A percentile compares a stretch with the other conserved stretches of the same genome.
Conservation (phyloP, 2,888 invertebrate species). For the Aporophyla lueneburgensis region DNA sequence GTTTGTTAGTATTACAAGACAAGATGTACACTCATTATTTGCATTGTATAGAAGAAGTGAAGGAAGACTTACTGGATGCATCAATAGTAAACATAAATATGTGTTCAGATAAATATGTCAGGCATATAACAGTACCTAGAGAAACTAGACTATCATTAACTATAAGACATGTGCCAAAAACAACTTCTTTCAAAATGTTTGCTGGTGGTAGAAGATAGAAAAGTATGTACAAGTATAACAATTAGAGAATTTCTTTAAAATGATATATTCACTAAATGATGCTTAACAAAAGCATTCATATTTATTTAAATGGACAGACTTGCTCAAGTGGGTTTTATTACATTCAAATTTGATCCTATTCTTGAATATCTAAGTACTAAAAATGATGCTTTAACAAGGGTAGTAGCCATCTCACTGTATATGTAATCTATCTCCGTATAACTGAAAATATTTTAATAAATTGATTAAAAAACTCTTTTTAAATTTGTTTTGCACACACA, state of each 20-base stretch:
- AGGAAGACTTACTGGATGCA: slow-evolving; percentile 92
- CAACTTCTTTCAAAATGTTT: slow-evolving; percentile 93
- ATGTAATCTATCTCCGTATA: not conserved
- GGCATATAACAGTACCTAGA: slow-evolving; percentile 91
- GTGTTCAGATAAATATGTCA: slow-evolving; percentile 90
- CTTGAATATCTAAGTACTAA: not conserved
- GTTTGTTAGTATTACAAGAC: slow-evolving; percentile 96
- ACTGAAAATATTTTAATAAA: not conserved
- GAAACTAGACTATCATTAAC: slow-evolving; percentile 96
- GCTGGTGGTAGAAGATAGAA: slow-evolving; percentile 88
- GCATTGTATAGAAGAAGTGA: slow-evolving; percentile 95
- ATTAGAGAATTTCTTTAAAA: not conserved
- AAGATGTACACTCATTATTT: slow-evolving; percentile 95
- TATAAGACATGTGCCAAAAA: slow-evolving; percentile 98
- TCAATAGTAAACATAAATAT: slow-evolving; percentile 92
- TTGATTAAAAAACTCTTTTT: not conserved
- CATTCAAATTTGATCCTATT: not conserved
- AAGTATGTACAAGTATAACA: slow-evolving; percentile 34
- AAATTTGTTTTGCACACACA: not conserved
- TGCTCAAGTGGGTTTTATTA: not conserved
- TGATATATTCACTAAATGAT: not conserved
- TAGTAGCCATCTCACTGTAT: no score
- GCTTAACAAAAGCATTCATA: not conserved
- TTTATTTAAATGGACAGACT: not conserved
- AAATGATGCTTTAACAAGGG: not conserved